Percentiles rank a stretch among this genome's conserved stretches.
These are phyloP conservation scores for Melanotaenia boesemani DNA, from an alignment of 2,797 vertebrate genomes.

Conservation along the genomic window DNA sequence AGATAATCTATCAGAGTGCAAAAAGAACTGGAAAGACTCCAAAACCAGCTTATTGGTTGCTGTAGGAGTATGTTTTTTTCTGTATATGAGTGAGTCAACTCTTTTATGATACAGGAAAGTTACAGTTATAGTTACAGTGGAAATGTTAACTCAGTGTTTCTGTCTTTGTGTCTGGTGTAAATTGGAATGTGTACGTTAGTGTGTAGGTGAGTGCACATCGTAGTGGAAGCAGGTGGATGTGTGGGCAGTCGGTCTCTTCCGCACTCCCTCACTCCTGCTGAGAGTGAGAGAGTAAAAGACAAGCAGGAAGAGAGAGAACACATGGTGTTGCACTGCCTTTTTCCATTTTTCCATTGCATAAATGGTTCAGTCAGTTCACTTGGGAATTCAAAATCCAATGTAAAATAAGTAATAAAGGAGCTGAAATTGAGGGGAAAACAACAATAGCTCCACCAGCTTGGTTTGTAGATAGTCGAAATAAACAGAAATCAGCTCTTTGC, in stretches of 20 bases:
- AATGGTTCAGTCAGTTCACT: no score
- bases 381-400: no score
- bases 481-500: no score
- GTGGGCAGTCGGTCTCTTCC: slow-evolving; percentile 50
- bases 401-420: no score
- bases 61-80: not conserved
- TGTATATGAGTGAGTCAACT: not conserved
- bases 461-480: no score
- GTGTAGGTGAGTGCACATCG: not conserved
- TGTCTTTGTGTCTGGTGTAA: not conserved
- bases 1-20: not conserved
- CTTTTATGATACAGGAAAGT: not conserved
- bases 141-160: not conserved
- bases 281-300: slow-evolving; percentile 24
- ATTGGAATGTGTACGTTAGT: slow-evolving; percentile 4
- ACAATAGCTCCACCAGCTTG: no score
- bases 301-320: slow-evolving; percentile 4
- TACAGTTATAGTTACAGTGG: not conserved
- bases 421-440: no score
- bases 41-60: not conserved
- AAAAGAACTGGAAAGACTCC: slow-evolving; percentile 13
- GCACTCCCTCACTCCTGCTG: slow-evolving; percentile 20
- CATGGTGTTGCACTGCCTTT: slow-evolving; percentile 5
- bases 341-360: not conserved
- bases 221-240: slow-evolving; percentile 58